phyloP scores from a whole-genome alignment of 2,888 invertebrate genomes.

The Thecocarcelia acutangulata region DNA sequence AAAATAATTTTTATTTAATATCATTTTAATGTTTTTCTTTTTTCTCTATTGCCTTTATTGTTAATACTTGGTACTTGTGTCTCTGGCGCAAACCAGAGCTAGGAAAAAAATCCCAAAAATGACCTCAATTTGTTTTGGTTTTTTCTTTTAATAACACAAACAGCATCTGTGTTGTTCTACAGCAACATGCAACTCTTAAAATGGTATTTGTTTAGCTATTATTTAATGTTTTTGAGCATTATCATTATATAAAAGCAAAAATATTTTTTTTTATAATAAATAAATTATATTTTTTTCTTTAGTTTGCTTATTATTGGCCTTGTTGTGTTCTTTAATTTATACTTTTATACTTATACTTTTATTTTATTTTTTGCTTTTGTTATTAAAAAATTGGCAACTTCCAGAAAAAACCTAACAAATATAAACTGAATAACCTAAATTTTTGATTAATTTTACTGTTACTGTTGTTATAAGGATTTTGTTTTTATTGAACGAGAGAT shows the following conservation, averaged over 20 bases:
- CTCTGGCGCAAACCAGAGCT: not conserved
- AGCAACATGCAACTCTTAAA: slow-evolving; percentile 1
- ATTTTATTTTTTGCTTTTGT: too few relatives aligned
- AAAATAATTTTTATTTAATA: slow-evolving; percentile 68
- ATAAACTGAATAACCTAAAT: slow-evolving; percentile 7
- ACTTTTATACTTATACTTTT: slow-evolving; percentile 2
- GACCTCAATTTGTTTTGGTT: slow-evolving; percentile 61
- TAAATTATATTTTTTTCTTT: slow-evolving; percentile 47
- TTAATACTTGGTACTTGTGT: slow-evolving; percentile 2
- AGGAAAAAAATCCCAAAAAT: slow-evolving; percentile 50
- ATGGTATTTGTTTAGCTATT: slow-evolving; percentile 64
- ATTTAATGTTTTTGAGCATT: slow-evolving; percentile 65
- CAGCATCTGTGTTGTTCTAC: slow-evolving; percentile 9
- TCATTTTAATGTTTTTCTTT: slow-evolving; percentile 67
- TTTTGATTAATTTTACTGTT: too few relatives aligned
- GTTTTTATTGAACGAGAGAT: too few relatives aligned
- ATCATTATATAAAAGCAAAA: slow-evolving; percentile 52
- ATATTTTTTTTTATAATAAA: slow-evolving; percentile 27
- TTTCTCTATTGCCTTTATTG: slow-evolving; percentile 23
- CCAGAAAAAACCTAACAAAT: too few relatives aligned
- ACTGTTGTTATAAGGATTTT: too few relatives aligned
- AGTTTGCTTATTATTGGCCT: slow-evolving; percentile 9
- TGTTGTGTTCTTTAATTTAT: slow-evolving; percentile 7
- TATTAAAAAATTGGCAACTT: slow-evolving; percentile 44
- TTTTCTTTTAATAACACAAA: slow-evolving; percentile 3